Percentiles rank a stretch among this genome's conserved stretches.
phyloP scores from a whole-genome alignment of 2,888 invertebrate genomes.

The Euzetes globulus region DNA sequence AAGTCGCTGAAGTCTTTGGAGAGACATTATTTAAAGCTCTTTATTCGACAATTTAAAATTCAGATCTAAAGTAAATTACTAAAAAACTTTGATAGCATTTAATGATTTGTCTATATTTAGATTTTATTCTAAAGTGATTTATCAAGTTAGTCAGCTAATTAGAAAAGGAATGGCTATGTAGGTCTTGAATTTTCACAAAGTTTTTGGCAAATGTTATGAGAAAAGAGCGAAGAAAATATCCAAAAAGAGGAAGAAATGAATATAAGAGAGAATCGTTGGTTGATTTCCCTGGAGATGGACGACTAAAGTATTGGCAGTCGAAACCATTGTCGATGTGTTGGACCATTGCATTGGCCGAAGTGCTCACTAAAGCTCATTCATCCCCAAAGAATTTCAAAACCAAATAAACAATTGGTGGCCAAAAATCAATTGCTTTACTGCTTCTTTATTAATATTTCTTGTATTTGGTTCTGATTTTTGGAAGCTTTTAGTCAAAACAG shows the following conservation, averaged over 20 bases:
- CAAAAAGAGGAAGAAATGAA: neutral
- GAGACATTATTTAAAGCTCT: no score
- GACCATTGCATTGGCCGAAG: neutral
- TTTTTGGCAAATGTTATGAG: neutral
- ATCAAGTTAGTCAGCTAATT: neutral
- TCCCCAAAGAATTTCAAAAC: conserved; percentile 11
- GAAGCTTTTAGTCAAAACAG: neutral
- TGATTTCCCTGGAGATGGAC: conserved; percentile 23
- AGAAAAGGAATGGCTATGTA: neutral
- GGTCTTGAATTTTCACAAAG: neutral
- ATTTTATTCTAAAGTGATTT: no score
- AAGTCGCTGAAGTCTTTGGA: no score
- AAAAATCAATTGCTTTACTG: neutral
- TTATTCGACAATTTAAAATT: no score
- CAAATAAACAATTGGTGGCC: conserved; percentile 20
- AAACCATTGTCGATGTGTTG: conserved; percentile 3
- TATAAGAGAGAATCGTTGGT: conserved; percentile 17
- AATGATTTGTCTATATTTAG: no score
- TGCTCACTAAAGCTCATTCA: conserved; percentile 24
- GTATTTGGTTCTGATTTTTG: neutral
- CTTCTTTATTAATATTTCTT: conserved; percentile 12
- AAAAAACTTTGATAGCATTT: no score
- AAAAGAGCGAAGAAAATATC: neutral
- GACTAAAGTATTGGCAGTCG: conserved; percentile 16
- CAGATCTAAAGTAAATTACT: no score